phyloP scores from a whole-genome alignment of 2,797 vertebrate species.

The Dendrocincla fuliginosa region DNA sequence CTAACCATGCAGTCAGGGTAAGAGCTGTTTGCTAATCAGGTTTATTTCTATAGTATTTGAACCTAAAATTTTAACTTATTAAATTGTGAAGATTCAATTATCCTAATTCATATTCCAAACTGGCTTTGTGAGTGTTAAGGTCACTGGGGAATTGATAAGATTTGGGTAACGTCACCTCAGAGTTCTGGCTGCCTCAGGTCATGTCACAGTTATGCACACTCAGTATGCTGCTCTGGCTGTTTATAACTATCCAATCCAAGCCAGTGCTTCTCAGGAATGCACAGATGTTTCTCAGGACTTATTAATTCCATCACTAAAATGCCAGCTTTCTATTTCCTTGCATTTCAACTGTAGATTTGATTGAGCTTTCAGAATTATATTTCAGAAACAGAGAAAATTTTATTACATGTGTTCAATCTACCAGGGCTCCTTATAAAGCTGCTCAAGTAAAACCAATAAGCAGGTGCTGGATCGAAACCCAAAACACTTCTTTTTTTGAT shows the following conservation, averaged over 20 bases:
- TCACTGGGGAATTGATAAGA: not conserved
- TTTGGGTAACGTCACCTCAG: not conserved
- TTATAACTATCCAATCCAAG: not conserved
- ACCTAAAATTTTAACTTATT: not conserved
- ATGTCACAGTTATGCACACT: not conserved
- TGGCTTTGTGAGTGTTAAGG: not conserved
- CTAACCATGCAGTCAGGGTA: not conserved
- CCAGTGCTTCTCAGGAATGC: constrained; percentile 17
- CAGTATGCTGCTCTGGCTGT: not conserved
- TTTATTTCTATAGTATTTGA: not conserved
- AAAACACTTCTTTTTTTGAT: not conserved
- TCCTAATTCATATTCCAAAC: not conserved
- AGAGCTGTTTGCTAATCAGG: not conserved
- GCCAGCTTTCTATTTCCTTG: not conserved
- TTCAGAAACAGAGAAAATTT: not conserved
- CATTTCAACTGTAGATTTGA: not conserved
- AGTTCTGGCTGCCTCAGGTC: not conserved
- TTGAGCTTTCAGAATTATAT: not conserved
- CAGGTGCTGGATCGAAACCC: not conserved
- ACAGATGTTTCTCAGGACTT: constrained; percentile 7
- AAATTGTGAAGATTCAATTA: not conserved
- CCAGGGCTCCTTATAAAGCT: not conserved
- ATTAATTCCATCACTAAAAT: constrained; percentile 5
- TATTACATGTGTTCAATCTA: not conserved
- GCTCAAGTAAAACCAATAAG: not conserved